phyloP scores from a whole-genome alignment of 1,140 invertebrate species.

The Araneus ventricosus region DNA sequence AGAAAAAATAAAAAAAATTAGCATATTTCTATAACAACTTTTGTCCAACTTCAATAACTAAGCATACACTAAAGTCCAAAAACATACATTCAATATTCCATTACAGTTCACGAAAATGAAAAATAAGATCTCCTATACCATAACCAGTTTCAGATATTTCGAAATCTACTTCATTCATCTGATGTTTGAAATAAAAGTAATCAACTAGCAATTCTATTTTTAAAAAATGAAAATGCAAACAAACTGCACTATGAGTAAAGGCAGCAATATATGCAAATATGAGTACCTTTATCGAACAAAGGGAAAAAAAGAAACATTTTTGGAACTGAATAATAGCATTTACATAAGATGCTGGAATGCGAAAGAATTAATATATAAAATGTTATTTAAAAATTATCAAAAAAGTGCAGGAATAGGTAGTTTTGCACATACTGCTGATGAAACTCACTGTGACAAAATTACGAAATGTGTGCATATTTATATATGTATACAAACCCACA shows the following conservation, averaged over 20 bases:
- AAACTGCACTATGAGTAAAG: not conserved
- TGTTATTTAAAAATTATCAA: not conserved
- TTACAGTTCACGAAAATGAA: not conserved
- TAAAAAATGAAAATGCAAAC: not conserved
- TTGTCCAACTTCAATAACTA: too few relatives aligned
- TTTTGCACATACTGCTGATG: slow-evolving; percentile 6
- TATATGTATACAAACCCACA: slow-evolving; percentile 7
- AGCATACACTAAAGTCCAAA: not conserved
- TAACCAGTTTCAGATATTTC: not conserved
- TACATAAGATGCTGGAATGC: not conserved
- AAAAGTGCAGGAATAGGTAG: not conserved
- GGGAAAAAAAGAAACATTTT: not conserved
- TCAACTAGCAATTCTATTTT: not conserved
- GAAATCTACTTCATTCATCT: not conserved
- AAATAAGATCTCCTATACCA: not conserved
- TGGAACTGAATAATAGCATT: not conserved
- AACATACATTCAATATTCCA: too few relatives aligned
- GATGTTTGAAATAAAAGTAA: not conserved
- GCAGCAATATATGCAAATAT: not conserved
- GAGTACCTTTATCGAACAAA: not conserved
- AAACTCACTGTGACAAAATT: not conserved
- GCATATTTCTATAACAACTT: not conserved
- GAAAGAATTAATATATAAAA: not conserved
- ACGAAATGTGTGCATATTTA: slow-evolving; percentile 6
- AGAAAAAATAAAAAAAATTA: not conserved